Evolutionary conservation across 2,888 invertebrate genomes (phyloP).

Genomic region (Luperina nickerlii): DNA sequence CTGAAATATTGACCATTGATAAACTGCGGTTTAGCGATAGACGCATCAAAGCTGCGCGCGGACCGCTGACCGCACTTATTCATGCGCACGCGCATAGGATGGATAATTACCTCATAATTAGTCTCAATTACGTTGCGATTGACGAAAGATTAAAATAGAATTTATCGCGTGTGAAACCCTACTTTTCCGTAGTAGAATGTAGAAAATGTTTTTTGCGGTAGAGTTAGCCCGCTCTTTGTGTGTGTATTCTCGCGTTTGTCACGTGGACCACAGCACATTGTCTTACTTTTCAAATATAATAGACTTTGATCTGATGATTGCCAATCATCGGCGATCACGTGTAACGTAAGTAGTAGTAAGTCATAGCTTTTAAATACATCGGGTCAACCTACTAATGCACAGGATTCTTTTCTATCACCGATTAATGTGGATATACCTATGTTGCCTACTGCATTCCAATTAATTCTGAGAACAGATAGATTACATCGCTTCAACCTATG

Average conservation of each 20-base stretch:
- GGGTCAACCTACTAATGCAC: constrained; percentile 11
- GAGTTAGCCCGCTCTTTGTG: constrained; percentile 80
- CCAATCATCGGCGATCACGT: constrained; percentile 81
- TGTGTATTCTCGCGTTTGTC: constrained; percentile 78
- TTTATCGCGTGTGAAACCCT: constrained; percentile 86
- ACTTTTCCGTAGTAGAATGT: constrained; percentile 85
- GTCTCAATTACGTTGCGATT: constrained; percentile 84
- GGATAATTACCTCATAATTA: constrained; percentile 83
- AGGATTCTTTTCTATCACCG: not conserved
- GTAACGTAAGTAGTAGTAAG: too few relatives aligned
- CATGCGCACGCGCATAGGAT: constrained; percentile 69
- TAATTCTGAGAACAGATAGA: constrained; percentile 51
- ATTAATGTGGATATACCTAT: constrained; percentile 7
- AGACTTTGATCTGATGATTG: constrained; percentile 80
- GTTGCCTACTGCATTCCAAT: constrained; percentile 27
- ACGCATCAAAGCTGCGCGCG: constrained; percentile 32
- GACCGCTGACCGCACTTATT: constrained; percentile 64
- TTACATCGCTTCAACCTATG: constrained; percentile 26
- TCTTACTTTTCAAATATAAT: constrained; percentile 79
- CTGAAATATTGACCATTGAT: constrained; percentile 14
- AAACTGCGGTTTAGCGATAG: constrained; percentile 36
- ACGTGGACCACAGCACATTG: constrained; percentile 81
- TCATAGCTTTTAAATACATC: constrained; percentile 23
- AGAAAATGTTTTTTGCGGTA: constrained; percentile 81
- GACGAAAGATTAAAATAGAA: constrained; percentile 88